These are phyloP conservation scores for Orchesella flavescens DNA, from an alignment of 2,888 invertebrate species.

Conservation along the genomic window DNA sequence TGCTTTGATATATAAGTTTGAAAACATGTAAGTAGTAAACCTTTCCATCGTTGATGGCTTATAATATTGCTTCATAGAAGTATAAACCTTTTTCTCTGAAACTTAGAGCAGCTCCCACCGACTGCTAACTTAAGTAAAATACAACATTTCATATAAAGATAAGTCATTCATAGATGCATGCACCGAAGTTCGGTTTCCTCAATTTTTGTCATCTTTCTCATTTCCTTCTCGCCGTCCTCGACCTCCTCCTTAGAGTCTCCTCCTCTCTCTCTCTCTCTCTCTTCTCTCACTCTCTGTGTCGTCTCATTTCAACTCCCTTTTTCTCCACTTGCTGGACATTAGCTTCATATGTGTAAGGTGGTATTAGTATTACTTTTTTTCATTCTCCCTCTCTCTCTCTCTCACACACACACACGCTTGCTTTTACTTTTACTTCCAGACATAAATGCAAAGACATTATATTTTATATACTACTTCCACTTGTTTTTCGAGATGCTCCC, in stretches of 20 bases:
- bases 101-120: conserved; percentile 1
- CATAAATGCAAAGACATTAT: background rate
- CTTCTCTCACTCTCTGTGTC: conserved; percentile 41
- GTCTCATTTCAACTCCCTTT: conserved; percentile 65
- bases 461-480: conserved; percentile 4
- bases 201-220: conserved; percentile 64
- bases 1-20: background rate
- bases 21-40: conserved; percentile 11
- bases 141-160: conserved; percentile 30
- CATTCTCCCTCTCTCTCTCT: conserved; percentile 6
- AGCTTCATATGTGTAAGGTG: conserved; percentile 31
- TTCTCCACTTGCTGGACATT: conserved; percentile 62
- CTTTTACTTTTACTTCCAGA: background rate
- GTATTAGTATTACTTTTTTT: conserved; percentile 15
- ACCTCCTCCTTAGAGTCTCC: conserved; percentile 66
- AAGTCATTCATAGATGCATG: conserved; percentile 61
- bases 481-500: background rate
- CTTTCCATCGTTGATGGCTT: conserved; percentile 10
- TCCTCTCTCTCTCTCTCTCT: conserved; percentile 54
- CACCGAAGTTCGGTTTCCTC: conserved; percentile 47
- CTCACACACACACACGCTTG: background rate
- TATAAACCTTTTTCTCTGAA: conserved; percentile 17
- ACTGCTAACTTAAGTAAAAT: conserved; percentile 17
- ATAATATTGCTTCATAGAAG: background rate
- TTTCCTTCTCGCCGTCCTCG: conserved; percentile 59